phyloP scores from a whole-genome alignment of 2,113 vertebrate genomes.

The Tiliqua scincoides region DNA sequence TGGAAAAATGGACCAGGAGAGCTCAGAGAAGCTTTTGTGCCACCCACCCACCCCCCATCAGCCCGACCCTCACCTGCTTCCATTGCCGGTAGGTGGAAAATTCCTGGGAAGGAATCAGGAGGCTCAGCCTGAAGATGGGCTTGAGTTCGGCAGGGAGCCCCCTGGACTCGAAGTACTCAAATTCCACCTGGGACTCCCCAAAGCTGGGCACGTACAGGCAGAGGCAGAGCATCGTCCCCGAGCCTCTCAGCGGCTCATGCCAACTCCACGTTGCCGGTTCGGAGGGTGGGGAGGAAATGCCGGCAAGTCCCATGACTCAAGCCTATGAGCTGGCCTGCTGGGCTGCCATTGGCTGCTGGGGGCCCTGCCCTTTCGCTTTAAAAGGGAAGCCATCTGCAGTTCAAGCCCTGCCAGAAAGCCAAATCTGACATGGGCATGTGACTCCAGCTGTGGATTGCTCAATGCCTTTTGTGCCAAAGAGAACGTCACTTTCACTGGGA shows the following conservation, averaged over 20 bases:
- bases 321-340: conserved; percentile 41
- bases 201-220: conserved; percentile 88
- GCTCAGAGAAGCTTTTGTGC: rapidly evolving
- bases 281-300: conserved; percentile 68
- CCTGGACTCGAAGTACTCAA: conserved; percentile 94
- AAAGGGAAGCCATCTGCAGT: conserved; percentile 46
- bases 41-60: rapidly evolving
- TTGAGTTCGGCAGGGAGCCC: conserved; percentile 89
- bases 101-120: conserved; percentile 91
- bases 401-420: conserved; percentile 26
- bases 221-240: conserved; percentile 86
- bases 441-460: conserved; percentile 44
- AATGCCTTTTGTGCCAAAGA: conserved; percentile 38
- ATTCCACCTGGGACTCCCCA: conserved; percentile 83
- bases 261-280: conserved; percentile 1
- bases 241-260: not conserved
- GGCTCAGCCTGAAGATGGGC: conserved; percentile 89
- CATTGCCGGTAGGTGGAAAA: conserved; percentile 89
- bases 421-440: not conserved
- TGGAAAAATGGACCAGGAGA: not conserved
- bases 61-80: conserved; percentile 79
- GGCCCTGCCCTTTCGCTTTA: conserved; percentile 75
- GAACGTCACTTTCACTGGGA: conserved; percentile 38
- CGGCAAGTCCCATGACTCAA: conserved; percentile 63
- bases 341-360: conserved; percentile 61